These are phyloP conservation scores for Caenorhabditis sp. DNA, from an alignment of 2,888 invertebrate species.

Conservation along the genomic window DNA sequence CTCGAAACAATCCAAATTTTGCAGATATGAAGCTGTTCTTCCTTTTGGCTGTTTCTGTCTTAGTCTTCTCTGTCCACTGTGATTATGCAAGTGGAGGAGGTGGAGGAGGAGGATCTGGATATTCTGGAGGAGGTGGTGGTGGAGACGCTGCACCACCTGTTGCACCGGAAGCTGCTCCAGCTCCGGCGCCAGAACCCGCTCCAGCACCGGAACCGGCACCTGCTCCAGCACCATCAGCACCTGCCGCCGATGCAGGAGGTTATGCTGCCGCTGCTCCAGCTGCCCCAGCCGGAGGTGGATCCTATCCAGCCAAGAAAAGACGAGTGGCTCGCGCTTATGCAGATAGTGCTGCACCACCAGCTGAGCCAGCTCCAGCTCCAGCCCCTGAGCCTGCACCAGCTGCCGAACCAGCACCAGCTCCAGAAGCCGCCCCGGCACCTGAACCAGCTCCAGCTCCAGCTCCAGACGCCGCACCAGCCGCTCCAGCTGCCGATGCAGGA, in stretches of 20 bases:
- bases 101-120: slow-evolving; percentile 36
- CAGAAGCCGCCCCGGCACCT: slow-evolving; percentile 34
- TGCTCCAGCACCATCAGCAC: slow-evolving; percentile 16
- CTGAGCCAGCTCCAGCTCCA: too few species aligned
- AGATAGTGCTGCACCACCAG: slow-evolving; percentile 25
- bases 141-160: slow-evolving; percentile 33
- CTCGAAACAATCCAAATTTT: not conserved
- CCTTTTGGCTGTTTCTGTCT: slow-evolving; percentile 10
- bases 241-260: slow-evolving; percentile 19
- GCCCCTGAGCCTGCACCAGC: slow-evolving; percentile 15
- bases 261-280: not conserved
- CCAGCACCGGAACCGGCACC: slow-evolving; percentile 15
- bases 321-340: slow-evolving; percentile 36
- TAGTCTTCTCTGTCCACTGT: slow-evolving; percentile 35
- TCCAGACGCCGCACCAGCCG: slow-evolving; percentile 15
- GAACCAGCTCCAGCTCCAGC: slow-evolving; percentile 15
- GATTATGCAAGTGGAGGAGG: slow-evolving; percentile 41
- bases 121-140: slow-evolving; percentile 33
- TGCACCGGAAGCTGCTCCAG: slow-evolving; percentile 31
- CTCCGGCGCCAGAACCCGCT: slow-evolving; percentile 8
- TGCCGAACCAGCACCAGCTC: slow-evolving; percentile 8
- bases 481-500: slow-evolving; percentile 30
- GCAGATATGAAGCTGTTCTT: slow-evolving; percentile 45
- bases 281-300: slow-evolving; percentile 24
- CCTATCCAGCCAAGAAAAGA: slow-evolving; percentile 40